Evolutionary conservation across 2,113 vertebrate species (phyloP), one percentile per base, ranked within the genome.

Genomic region (Acrocephalus arundinaceus): DNA sequence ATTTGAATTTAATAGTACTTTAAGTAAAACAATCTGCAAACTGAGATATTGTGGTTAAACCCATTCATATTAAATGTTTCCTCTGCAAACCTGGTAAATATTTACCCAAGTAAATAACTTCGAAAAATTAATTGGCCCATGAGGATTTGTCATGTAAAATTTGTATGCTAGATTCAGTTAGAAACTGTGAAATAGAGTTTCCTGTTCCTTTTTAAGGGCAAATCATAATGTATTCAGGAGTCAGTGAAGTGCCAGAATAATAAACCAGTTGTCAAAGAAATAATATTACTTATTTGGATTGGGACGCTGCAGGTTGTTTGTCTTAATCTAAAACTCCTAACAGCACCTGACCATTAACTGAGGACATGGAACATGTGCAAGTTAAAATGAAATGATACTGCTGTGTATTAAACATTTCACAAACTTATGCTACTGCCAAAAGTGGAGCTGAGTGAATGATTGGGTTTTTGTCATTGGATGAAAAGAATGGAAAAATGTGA

Each of bases 101-200:
- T 89, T 93, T 58, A 83, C 76, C 41, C 31, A 91, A 73, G 41
- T 73, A 97, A 96, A 93, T 87, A 89, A 16, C 46, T 94, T 61
- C 31, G 25, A 89, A 94, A 94, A 82, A 90, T 78, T 90, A 92
- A 87, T 65, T 94, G 76, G 57, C 25, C 89, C 28, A 58, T 27
- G 45, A 95, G 57, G 65, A 90, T 49, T 8, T 91, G 80, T 93
- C 77, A 83, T 48, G 54, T 90, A 89, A 89, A 85, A 89, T 93
- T 87, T 94, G 19, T 61, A 67, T 72, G 62, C 65, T 93, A 57
- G 30, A 85, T 81, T 92, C 49, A 62, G 14, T 49, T 37, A 87
- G 25, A 82, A 85, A 87, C 49, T 87, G 65, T 89, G 68, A 92
- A 92, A 82, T 12, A 24, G 16, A 92, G 57, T 27, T 46, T 91